Conservation (phyloP, 2,888 invertebrate species). For the Drosophila stalkeri region DNA sequence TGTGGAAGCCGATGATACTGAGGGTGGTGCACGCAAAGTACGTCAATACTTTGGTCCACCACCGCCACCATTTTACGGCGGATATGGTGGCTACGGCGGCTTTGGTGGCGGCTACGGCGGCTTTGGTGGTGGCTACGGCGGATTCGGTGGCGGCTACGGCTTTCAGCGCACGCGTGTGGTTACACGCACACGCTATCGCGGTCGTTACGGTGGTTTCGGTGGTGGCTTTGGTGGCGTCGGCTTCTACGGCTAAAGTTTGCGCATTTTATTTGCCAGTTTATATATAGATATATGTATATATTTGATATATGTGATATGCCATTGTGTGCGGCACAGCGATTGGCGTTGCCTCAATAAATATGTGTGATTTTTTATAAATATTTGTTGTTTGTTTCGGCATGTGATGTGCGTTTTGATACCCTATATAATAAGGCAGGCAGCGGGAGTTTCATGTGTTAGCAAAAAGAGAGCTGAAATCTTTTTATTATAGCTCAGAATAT, state of each 20-base stretch:
- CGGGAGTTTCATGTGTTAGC: neutral
- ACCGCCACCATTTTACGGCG: slow-evolving; percentile 69
- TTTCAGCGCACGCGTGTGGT: slow-evolving; percentile 63
- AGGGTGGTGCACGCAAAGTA: slow-evolving; percentile 52
- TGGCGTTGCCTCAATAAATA: slow-evolving; percentile 57
- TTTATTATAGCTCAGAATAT: too few relatives aligned
- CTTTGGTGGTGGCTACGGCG: slow-evolving; percentile 45
- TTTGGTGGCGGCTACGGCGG: slow-evolving; percentile 44
- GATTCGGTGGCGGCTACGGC: slow-evolving; percentile 42
- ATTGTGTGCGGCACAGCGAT: slow-evolving; percentile 32
- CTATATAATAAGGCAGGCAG: neutral
- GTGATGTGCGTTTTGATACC: slow-evolving; percentile 20
- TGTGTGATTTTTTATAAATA: slow-evolving; percentile 20
- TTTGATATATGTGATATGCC: slow-evolving; percentile 62
- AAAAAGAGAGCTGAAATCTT: neutral
- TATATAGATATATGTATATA: neutral
- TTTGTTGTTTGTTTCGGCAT: slow-evolving; percentile 33
- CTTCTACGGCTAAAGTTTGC: slow-evolving; percentile 57
- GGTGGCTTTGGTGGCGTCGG: slow-evolving; percentile 48
- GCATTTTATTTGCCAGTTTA: slow-evolving; percentile 11
- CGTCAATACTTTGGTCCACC: slow-evolving; percentile 70
- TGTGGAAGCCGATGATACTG: neutral
- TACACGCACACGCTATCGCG: slow-evolving; percentile 71
- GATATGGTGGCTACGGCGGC: slow-evolving; percentile 50
- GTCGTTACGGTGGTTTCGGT: slow-evolving; percentile 58